Conservation (phyloP, 2,888 invertebrate genomes). For the Spilosoma lubricipeda region DNA sequence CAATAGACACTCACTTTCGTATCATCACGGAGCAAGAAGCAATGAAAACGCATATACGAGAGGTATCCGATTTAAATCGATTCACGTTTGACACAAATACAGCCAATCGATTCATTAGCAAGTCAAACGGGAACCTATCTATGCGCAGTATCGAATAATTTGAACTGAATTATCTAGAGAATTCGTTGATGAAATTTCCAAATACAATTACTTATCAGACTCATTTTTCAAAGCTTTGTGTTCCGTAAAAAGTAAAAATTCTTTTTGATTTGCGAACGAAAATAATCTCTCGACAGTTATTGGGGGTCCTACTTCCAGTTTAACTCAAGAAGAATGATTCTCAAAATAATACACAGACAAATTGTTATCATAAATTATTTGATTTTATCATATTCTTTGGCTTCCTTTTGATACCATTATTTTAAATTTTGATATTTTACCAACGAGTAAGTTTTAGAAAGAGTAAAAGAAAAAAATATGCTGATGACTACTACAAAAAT, state of each 20-base stretch:
- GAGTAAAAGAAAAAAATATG: too few relatives aligned
- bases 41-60: slow-evolving; percentile 32
- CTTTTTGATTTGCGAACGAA: background rate
- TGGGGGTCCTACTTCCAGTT: background rate
- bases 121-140: slow-evolving; percentile 46
- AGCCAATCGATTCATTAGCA: slow-evolving; percentile 54
- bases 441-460: too few relatives aligned
- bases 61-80: slow-evolving; percentile 32
- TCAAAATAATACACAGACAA: background rate
- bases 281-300: background rate
- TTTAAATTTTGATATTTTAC: background rate
- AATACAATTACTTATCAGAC: slow-evolving; percentile 18
- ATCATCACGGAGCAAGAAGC: background rate
- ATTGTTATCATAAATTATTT: background rate
- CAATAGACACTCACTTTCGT: background rate
- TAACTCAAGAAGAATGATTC: background rate
- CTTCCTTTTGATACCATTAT: background rate
- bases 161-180: slow-evolving; percentile 43
- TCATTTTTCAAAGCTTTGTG: slow-evolving; percentile 14
- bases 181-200: slow-evolving; percentile 24
- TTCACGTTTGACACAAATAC: slow-evolving; percentile 43
- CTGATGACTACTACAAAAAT: too few relatives aligned
- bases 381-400: background rate
- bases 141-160: slow-evolving; percentile 38
- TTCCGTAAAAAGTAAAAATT: background rate